A percentile compares a stretch with the other conserved stretches of the same genome.
These are phyloP conservation scores for Corbicula japonica DNA, from an alignment of 2,888 invertebrate genomes.

Conservation along the genomic window DNA sequence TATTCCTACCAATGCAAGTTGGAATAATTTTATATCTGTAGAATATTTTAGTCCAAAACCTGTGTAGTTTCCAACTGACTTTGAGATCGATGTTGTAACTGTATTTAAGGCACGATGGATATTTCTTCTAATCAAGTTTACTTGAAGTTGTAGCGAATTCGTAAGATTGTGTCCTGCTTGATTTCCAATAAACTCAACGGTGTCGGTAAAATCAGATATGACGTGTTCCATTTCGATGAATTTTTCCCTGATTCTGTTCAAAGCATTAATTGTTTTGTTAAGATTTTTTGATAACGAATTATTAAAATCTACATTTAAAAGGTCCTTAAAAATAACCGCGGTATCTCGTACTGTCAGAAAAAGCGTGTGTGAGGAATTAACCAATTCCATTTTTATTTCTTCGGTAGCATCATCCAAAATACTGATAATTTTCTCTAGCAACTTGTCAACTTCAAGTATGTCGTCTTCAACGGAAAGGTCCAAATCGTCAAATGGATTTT, in stretches of 20 bases:
- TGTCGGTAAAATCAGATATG: background rate
- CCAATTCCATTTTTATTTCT: no score
- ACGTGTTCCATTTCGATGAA: background rate
- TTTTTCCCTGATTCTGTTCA: background rate
- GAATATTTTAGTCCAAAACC: constrained; percentile 13
- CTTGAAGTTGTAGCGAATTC: background rate
- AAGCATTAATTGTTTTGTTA: background rate
- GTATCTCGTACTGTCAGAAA: no score
- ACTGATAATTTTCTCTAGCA: background rate
- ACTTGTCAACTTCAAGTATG: constrained; percentile 1
- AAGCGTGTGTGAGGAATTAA: background rate
- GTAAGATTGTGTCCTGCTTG: background rate
- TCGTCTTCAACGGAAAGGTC: background rate
- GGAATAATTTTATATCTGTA: background rate
- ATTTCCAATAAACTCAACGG: constrained; percentile 1
- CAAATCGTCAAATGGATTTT: background rate
- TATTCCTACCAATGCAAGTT: constrained; percentile 22
- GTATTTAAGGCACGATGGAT: background rate
- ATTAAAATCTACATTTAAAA: no score
- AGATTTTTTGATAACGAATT: background rate
- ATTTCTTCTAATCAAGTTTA: background rate
- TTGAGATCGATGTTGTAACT: background rate
- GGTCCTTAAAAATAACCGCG: no score
- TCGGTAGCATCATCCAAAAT: no score
- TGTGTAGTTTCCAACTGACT: constrained; percentile 22